phyloP scores from a whole-genome alignment of 2,797 vertebrate species.

The Lateolabrax maculatus region DNA sequence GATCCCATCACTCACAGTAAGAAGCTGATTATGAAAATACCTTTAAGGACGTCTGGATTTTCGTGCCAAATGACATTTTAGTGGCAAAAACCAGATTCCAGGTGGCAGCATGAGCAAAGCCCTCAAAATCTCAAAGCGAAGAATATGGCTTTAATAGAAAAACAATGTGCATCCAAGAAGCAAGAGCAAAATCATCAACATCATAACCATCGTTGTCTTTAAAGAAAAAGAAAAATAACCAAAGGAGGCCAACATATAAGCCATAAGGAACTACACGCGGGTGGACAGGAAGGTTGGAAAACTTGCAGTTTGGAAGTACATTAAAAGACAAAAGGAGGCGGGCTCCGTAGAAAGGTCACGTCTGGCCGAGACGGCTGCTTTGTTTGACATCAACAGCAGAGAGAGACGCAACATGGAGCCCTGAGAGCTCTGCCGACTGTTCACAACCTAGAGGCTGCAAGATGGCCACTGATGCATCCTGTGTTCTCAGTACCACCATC shows the following conservation, averaged over 20 bases:
- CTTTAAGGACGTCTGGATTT: neutral
- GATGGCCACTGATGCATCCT: slow-evolving; percentile 8
- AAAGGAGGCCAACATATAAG: slow-evolving; percentile 80
- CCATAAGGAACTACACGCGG: slow-evolving; percentile 88
- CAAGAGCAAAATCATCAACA: slow-evolving; percentile 63
- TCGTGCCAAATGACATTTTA: neutral
- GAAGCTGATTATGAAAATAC: neutral
- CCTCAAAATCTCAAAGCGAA: slow-evolving; percentile 71
- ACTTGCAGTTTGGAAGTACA: slow-evolving; percentile 91
- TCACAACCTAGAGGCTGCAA: neutral
- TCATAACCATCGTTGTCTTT: slow-evolving; percentile 18
- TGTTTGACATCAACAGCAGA: slow-evolving; percentile 74
- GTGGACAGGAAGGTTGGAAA: slow-evolving; percentile 89
- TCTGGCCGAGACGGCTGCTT: slow-evolving; percentile 64
- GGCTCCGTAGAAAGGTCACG: slow-evolving; percentile 75
- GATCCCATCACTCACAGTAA: neutral
- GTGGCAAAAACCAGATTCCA: slow-evolving; percentile 49
- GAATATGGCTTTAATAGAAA: slow-evolving; percentile 84
- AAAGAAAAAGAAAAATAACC: slow-evolving; percentile 60
- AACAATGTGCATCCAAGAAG: slow-evolving; percentile 85
- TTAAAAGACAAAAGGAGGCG: slow-evolving; percentile 85
- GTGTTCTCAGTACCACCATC: slow-evolving; percentile 5
- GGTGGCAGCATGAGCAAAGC: slow-evolving; percentile 35
- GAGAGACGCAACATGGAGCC: slow-evolving; percentile 40
- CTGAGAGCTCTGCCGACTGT: slow-evolving; percentile 63